These are phyloP conservation scores for Synanthedon andrenaeformis DNA, from an alignment of 2,888 invertebrate genomes.

Conservation along the genomic window DNA sequence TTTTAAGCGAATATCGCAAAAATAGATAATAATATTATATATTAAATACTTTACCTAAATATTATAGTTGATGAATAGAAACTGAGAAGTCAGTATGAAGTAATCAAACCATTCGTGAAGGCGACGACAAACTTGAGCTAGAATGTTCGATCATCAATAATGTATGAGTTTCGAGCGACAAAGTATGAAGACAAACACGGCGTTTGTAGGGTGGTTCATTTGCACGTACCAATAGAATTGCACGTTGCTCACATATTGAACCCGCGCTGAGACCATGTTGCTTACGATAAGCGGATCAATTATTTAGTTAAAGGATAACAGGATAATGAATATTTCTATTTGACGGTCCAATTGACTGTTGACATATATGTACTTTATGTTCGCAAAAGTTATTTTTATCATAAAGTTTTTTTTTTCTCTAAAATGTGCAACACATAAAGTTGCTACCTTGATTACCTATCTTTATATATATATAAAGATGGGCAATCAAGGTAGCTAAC, in stretches of 20 bases:
- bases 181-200: conserved; percentile 56
- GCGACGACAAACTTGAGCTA: conserved; percentile 22
- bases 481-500: too few species aligned
- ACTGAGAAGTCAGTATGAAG: conserved; percentile 30
- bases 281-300: conserved; percentile 14
- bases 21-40: too few species aligned
- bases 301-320: conserved; percentile 4
- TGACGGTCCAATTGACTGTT: too few species aligned
- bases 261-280: conserved; percentile 15
- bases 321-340: too few species aligned
- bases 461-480: too few species aligned
- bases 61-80: not conserved
- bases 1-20: too few species aligned
- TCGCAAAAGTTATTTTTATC: too few species aligned
- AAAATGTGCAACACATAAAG: too few species aligned
- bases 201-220: conserved; percentile 42
- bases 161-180: conserved; percentile 55
- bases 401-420: too few species aligned
- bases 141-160: conserved; percentile 50
- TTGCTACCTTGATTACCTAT: too few species aligned
- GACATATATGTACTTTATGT: too few species aligned
- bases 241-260: conserved; percentile 30
- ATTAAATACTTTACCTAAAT: too few species aligned
- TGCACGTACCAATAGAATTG: conserved; percentile 44
- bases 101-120: conserved; percentile 42